Conservation (phyloP, 1,140 invertebrate species). For the Drosophila pruinosa region DNA sequence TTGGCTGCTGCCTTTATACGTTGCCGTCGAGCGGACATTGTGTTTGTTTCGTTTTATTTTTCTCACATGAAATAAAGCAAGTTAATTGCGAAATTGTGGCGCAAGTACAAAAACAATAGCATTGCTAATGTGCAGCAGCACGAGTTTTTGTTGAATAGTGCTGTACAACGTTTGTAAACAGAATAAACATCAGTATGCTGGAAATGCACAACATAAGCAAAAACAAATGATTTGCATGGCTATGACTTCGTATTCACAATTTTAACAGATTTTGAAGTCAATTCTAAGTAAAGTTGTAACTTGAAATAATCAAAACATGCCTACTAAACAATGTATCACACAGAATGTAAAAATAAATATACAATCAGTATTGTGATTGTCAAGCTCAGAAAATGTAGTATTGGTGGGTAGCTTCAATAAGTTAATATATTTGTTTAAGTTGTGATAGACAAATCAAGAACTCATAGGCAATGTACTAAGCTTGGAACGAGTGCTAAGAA, state of each 20-base stretch:
- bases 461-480: conserved; percentile 2
- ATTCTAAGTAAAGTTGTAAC: too few relatives aligned
- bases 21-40: conserved; percentile 83
- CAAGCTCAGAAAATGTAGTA: background rate
- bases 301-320: too few relatives aligned
- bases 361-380: conserved; percentile 5
- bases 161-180: conserved; percentile 1
- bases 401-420: background rate
- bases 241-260: too few relatives aligned
- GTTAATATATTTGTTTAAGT: conserved; percentile 1
- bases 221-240: too few relatives aligned
- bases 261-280: background rate
- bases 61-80: conserved; percentile 51
- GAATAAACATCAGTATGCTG: background rate
- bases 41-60: conserved; percentile 31
- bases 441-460: background rate
- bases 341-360: background rate
- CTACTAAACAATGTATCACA: background rate
- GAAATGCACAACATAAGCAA: background rate
- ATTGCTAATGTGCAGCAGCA: conserved; percentile 28
- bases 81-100: background rate
- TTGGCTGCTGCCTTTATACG: conserved; percentile 84
- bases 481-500: conserved; percentile 3
- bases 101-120: conserved; percentile 8
- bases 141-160: conserved; percentile 28